These are phyloP conservation scores for Myripristis jacobus DNA, from an alignment of 2,797 vertebrate genomes.

Conservation along the genomic window DNA sequence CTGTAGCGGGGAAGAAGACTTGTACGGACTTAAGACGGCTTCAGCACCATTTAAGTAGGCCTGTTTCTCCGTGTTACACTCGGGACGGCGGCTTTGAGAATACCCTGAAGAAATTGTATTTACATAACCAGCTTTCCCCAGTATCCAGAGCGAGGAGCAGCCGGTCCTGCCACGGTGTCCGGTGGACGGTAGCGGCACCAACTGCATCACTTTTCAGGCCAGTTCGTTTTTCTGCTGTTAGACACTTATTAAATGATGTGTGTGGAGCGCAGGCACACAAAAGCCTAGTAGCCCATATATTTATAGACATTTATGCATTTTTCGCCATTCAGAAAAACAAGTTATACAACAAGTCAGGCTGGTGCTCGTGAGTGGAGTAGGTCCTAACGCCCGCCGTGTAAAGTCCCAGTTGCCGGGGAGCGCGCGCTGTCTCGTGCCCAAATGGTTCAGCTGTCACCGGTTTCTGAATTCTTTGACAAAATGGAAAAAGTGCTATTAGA, in stretches of 20 bases:
- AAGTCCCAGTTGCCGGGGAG: constrained; percentile 22
- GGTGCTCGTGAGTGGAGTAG: constrained; percentile 3
- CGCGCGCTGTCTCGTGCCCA: constrained; percentile 52
- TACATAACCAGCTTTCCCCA: constrained; percentile 73
- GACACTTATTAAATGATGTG: not conserved
- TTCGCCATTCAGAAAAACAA: constrained; percentile 77
- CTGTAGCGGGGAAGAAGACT: not conserved
- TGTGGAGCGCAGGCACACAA: fast-evolving
- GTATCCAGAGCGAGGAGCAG: constrained; percentile 21
- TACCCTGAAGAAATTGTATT: constrained; percentile 39
- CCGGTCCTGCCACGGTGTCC: constrained; percentile 36
- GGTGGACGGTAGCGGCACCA: not conserved
- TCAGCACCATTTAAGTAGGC: constrained; percentile 35
- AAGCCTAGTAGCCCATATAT: not conserved
- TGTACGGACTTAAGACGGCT: not conserved
- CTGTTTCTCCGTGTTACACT: fast-evolving
- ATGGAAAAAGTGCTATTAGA: constrained; percentile 85
- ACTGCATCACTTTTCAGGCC: not conserved
- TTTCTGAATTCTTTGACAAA: constrained; percentile 64
- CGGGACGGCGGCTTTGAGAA: not conserved
- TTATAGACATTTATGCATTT: constrained; percentile 33
- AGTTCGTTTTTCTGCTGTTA: not conserved
- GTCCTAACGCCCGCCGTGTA: constrained; percentile 78
- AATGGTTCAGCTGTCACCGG: constrained; percentile 73
- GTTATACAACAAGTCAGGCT: constrained; percentile 83